Base-by-base conservation (phyloP, 2,113 vertebrate genomes). In the Coreoperca whiteheadi region DNA sequence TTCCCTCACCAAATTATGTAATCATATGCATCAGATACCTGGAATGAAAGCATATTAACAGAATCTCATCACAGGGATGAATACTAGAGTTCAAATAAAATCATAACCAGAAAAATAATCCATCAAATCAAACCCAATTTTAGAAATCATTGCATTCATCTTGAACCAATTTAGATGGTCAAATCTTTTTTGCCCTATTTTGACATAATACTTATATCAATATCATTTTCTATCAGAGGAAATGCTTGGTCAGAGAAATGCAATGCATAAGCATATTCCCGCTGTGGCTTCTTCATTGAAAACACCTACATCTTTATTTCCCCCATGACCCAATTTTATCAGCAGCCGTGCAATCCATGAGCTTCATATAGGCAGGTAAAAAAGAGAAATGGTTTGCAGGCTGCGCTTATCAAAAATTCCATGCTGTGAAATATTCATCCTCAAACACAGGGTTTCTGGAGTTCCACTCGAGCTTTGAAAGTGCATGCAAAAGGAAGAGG, bases 351-450 rank as follows among this genome's bases (percentile, higher is more conserved):
- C 23, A 79, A 54, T 3, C 12, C 25, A 37, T 21, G 41, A 71
- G 61, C 8, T 56, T 71, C 69, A 39, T 68, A 66, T 0, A 25
- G 34, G 6, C 34, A 79, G 20, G 23, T 72, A 51, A 61, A 43
- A 53, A 54, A 59, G 39, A 68, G 54, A 72, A 68, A 63, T 30
- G 34, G 23, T 86, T 74, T 70, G 63, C 54, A 63, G 60, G 53
- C 78, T 54, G n/a, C 2, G 66, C 54, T 71, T 71, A 64, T 76
- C 28, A 82, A 74, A 57, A 84, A 83, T 43, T 51, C 30, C 41
- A 46, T 25, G 8, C 34, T 50, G 41, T 81, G 67, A 88, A 87
- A 71, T 79, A 83, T 82, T 88, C 68, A 76, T 84, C 69, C 25
- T 78, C 79, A 56, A 72, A 79, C 0, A 50, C 48, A 56, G 57